These are phyloP conservation scores for Euglossa dilemma DNA, from an alignment of 1,140 invertebrate species.

Conservation along the genomic window DNA sequence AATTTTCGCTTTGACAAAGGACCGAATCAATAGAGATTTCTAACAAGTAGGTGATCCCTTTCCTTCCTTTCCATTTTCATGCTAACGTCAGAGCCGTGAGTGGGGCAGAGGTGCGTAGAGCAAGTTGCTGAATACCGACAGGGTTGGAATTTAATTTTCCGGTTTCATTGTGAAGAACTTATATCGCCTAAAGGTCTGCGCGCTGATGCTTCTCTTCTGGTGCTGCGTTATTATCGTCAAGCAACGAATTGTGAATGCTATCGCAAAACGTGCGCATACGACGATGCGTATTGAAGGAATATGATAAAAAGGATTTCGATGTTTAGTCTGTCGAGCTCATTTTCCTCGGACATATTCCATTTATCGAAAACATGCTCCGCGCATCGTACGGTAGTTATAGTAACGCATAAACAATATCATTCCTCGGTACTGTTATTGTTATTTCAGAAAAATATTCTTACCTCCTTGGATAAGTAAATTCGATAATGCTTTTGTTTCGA, in stretches of 20 bases:
- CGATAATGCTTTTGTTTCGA: no score
- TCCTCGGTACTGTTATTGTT: no score
- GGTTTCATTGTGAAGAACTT: constrained; percentile 72
- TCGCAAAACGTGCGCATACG: background rate
- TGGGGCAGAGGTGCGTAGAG: constrained; percentile 35
- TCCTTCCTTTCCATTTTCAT: background rate
- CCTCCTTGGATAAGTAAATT: no score
- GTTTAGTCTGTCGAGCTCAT: background rate
- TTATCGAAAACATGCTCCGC: background rate
- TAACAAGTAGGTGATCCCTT: constrained; percentile 34
- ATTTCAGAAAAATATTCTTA: no score
- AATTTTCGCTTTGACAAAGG: constrained; percentile 6
- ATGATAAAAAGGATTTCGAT: constrained; percentile 4
- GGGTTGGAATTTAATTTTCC: constrained; percentile 74
- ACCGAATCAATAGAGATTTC: constrained; percentile 9
- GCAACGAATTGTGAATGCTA: constrained; percentile 28
- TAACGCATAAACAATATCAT: background rate
- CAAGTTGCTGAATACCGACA: constrained; percentile 43
- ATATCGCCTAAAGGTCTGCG: constrained; percentile 50
- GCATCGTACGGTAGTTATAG: background rate
- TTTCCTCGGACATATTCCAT: background rate
- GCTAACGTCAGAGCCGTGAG: background rate
- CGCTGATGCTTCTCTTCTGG: background rate
- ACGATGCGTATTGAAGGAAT: constrained; percentile 18
- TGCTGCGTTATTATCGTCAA: constrained; percentile 38